Evolutionary conservation across 2,888 invertebrate species (phyloP), one percentile per base, ranked within the genome.

Genomic region (Autographa gamma): DNA sequence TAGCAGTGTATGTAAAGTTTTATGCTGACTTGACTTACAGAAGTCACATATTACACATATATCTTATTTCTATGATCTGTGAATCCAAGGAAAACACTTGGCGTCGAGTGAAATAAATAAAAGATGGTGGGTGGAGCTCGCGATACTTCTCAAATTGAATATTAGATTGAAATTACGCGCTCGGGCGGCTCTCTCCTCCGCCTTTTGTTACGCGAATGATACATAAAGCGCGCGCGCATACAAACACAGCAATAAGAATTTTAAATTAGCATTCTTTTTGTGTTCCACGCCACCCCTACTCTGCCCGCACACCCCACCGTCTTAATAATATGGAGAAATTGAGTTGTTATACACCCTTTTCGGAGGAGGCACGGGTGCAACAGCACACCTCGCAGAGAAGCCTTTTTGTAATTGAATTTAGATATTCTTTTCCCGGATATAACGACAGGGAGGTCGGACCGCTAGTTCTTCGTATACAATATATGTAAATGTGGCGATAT

Each of bases 261-360:
- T 95, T 93, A 95, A 95, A 95, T 95, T 95, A 95, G 95, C 95
- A 95, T 95, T 95, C 94, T 95, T 95, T 95, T 95, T 95, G 94
- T 94, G 92, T 89, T 91, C 89, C 90, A 86, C 79, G 89, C 93
- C 92, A 93, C 94, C 94, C 94, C 84, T 87, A 81, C 85, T 85
- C 90, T 88, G 87, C 90, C 90, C 91, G 82, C 91, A 88, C 90
- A 86, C 92, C 92, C 93, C 91, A 86, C 88, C 90, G 91, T 93
- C 94, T 95, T 95, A 94, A 94, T 95, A 95, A 94, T 93, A 93
- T 93, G 94, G 92, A 93, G 95, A 92, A 94, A 95, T 95, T 95
- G 95, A 95, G 95, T 95, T 95, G 95, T 94, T 94, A 93, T 93
- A 94, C 95, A 93, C 95, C 94, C 95, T 92, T 93, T 89, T 89